Base-by-base conservation (phyloP, 2,888 invertebrate species). In the Oligia fasciuncula region DNA sequence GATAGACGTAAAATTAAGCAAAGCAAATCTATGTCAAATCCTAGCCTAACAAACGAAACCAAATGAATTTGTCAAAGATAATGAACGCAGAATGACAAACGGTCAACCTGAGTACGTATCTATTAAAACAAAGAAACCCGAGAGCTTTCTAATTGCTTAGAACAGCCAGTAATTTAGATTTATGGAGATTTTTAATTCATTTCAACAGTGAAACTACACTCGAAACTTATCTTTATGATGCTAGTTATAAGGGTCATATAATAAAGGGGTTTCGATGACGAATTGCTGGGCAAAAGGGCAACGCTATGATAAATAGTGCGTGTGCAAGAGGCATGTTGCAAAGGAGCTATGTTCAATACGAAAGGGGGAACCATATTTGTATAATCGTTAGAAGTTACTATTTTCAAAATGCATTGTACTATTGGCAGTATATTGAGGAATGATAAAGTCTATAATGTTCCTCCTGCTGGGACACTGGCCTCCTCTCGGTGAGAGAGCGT, bases 81-180 rank as follows among this genome's bases (percentile, higher is more conserved):
- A 89, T 85, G 86, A 87, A 86, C 89, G 14, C 23, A 77, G 69
- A 80, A 88, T 87, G 89, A 89, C 85, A 87, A 88, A 89, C 76
- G 81, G 70, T 76, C 78, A 79, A 75, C 80, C 81, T 80, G 86
- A 82, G 75, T 81, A 79, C 78, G 69, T 84, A 88, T 85, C 87
- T 88, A 86, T 83, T 90, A 92, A 93, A 93, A 95, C 95, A 95
- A 95, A 94, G 94, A 92, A 90, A 91, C 92, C 88, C 87, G 90
- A 88, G 90, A 91, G 89, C 95, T 95, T 95, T 94, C 94, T 94
- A 95, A 95, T 95, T 94, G 94, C 93, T 91, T 88, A 85, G 85
- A 93, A 92, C 92, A 90, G 88, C 88, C 88, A 90, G 91, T 89
- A 89, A 92, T 92, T 93, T 91, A 90, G 90, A 93, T 93, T 93